These are phyloP conservation scores for Ruditapes philippinarum DNA, from an alignment of 1,140 invertebrate species.

Conservation along the genomic window DNA sequence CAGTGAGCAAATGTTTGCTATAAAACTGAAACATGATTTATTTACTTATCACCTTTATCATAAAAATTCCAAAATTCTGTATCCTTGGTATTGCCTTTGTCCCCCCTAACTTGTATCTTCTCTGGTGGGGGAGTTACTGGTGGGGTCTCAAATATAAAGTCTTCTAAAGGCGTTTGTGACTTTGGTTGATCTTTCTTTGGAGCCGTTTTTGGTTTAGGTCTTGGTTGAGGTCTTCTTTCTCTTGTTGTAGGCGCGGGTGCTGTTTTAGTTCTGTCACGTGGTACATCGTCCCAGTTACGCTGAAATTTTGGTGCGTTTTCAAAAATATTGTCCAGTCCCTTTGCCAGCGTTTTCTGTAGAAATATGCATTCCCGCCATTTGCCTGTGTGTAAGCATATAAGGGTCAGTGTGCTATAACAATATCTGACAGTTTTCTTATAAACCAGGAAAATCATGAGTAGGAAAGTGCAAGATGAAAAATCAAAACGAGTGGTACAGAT, in stretches of 20 bases:
- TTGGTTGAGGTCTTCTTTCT: constrained; percentile 34
- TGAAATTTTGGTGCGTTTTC: constrained; percentile 42
- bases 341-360: constrained; percentile 59
- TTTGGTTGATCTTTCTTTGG: constrained; percentile 3
- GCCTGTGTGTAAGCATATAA: constrained; percentile 60
- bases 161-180: constrained; percentile 40
- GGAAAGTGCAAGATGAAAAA: too few relatives aligned
- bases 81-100: constrained; percentile 62
- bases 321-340: constrained; percentile 64
- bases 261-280: constrained; percentile 32
- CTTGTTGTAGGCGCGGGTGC: constrained; percentile 48
- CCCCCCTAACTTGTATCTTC: constrained; percentile 25
- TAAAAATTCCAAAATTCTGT: constrained; percentile 77
- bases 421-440: too few relatives aligned
- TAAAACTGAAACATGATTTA: too few relatives aligned
- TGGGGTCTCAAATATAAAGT: constrained; percentile 73
- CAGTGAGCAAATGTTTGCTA: too few relatives aligned
- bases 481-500: too few relatives aligned
- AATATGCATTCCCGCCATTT: constrained; percentile 70
- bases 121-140: constrained; percentile 72
- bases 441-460: too few relatives aligned
- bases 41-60: constrained; percentile 60
- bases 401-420: background rate
- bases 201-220: constrained; percentile 46
- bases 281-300: background rate